phyloP scores from a whole-genome alignment of 2,113 vertebrate genomes.

The Tretioscincus oriximinensis region DNA sequence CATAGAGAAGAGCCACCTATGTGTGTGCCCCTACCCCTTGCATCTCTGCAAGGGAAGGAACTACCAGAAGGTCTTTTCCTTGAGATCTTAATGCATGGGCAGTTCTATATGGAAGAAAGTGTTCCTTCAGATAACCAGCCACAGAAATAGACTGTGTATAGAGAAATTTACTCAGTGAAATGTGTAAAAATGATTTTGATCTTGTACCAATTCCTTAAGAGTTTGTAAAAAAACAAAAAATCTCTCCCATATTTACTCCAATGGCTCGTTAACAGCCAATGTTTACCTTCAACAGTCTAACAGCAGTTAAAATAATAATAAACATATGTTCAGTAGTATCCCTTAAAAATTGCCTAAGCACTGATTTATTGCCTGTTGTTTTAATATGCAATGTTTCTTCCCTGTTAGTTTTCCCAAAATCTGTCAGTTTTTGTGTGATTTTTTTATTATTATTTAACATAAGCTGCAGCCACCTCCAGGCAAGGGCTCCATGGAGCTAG shows the following conservation, averaged over 20 bases:
- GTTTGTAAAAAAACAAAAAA: neutral
- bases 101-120: no score
- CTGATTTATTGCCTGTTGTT: neutral
- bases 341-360: neutral
- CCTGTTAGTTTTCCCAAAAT: neutral
- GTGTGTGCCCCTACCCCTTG: no score
- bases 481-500: constrained; percentile 32
- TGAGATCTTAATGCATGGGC: no score
- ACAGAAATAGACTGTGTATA: neutral
- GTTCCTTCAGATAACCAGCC: no score
- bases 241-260: neutral
- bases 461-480: constrained; percentile 20
- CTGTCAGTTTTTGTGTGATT: constrained; percentile 42
- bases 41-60: no score
- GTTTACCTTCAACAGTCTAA: constrained; percentile 2
- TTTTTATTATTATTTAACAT: constrained; percentile 18
- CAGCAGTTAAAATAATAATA: neutral
- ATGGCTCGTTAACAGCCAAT: neutral
- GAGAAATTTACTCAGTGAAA: neutral
- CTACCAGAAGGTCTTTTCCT: no score
- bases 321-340: constrained; percentile 2
- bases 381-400: constrained; percentile 14
- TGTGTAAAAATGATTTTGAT: neutral
- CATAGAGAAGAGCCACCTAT: no score
- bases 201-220: neutral